A percentile compares a stretch with the other conserved stretches of the same genome.
These are phyloP conservation scores for Furcifer pardalis DNA, from an alignment of 2,797 vertebrate genomes.

Conservation along the genomic window DNA sequence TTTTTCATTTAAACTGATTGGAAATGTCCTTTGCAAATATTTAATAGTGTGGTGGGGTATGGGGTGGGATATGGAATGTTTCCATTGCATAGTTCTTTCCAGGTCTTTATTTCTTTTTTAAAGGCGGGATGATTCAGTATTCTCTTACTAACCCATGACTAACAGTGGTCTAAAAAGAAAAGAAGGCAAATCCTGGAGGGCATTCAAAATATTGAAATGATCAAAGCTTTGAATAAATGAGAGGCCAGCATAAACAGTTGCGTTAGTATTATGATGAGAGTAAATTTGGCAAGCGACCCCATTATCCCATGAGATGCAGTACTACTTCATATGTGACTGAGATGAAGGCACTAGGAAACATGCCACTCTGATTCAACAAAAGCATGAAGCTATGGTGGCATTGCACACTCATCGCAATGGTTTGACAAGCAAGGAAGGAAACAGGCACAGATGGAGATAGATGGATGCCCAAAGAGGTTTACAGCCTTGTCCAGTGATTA, in stretches of 20 bases:
- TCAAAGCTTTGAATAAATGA: constrained; percentile 13
- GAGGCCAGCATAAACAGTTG: constrained; percentile 3
- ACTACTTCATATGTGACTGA: background rate
- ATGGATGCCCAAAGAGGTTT: background rate
- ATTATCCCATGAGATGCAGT: background rate
- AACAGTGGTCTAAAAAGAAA: constrained; percentile 27
- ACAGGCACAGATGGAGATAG: background rate
- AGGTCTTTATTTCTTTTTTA: constrained; percentile 29
- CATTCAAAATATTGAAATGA: constrained; percentile 16
- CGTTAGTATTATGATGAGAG: constrained; percentile 3
- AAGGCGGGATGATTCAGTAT: constrained; percentile 25
- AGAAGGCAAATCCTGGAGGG: constrained; percentile 3
- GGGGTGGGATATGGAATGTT: constrained; percentile 48
- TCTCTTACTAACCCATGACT: constrained; percentile 12
- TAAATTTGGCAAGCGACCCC: constrained; percentile 1
- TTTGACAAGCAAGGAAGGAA: background rate
- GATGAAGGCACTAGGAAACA: background rate
- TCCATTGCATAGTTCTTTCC: constrained; percentile 65
- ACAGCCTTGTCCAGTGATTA: background rate
- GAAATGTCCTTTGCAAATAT: constrained; percentile 71
- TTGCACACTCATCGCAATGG: background rate
- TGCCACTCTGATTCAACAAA: background rate
- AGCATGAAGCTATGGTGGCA: background rate
- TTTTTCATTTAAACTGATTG: constrained; percentile 68
- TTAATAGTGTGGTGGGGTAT: constrained; percentile 43